A percentile compares a stretch with the other conserved stretches of the same genome.
phyloP scores from a whole-genome alignment of 2,888 invertebrate genomes.

The Oscheius sp. region DNA sequence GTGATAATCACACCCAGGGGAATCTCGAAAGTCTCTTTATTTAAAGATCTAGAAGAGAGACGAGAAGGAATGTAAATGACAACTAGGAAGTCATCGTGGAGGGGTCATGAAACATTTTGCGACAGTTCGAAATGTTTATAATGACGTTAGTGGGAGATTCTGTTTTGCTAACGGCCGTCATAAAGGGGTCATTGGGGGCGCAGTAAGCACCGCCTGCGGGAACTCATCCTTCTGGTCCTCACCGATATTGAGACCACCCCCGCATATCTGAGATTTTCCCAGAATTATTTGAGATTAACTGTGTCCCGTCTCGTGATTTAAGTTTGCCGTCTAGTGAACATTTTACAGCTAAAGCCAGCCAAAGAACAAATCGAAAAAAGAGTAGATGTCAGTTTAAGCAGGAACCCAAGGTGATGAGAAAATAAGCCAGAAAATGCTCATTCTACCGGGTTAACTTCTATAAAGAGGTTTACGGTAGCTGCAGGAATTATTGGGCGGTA shows the following conservation, averaged over 20 bases:
- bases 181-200: conserved; percentile 37
- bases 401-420: too few species aligned
- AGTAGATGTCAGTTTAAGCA: too few species aligned
- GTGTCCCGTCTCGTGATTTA: too few species aligned
- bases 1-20: too few species aligned
- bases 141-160: conserved; percentile 30
- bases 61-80: background rate
- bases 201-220: conserved; percentile 36
- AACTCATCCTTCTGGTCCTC: conserved; percentile 15
- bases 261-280: background rate
- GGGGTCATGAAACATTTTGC: background rate
- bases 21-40: too few species aligned
- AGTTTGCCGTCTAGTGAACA: too few species aligned
- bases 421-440: too few species aligned
- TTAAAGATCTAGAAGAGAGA: too few species aligned
- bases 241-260: background rate
- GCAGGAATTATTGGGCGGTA: too few species aligned
- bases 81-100: background rate
- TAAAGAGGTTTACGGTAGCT: background rate
- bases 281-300: too few species aligned
- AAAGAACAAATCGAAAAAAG: too few species aligned
- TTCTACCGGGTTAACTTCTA: background rate
- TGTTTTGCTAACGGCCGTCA: conserved; percentile 33
- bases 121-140: background rate
- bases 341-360: too few species aligned